Evolutionary conservation across 2,888 invertebrate genomes (phyloP), one percentile per base, ranked within the genome.

Genomic region (Elegia similella): DNA sequence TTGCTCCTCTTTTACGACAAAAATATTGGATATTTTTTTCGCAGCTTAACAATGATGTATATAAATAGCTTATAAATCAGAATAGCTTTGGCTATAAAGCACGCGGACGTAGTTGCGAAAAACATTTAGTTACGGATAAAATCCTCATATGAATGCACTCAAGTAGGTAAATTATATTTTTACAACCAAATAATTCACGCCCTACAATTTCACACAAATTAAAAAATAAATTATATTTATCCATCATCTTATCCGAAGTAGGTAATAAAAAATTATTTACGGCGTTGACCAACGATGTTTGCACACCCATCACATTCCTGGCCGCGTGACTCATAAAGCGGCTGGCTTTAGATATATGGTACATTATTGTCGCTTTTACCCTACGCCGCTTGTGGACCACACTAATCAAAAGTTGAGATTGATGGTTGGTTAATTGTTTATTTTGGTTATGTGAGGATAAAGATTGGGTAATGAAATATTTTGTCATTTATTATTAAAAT

Each of bases 251-350:
- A 16, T 38, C 34, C 7, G 34, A 10, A 30, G 17, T 17, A 12
- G 38, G n/a, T 12, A 10, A 38, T 50, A 50, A 50, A 50, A 50
- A 50, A 50, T 50, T 6, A 50, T 50, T 50, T 50, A 50, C n/a
- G 32, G 34, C 7, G 16, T 15, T 2, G 30, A 48, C 32, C 48
- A 48, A 48, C 48, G 48, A 34, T 50, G 50, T 50, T 50, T 50
- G 50, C 50, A 50, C 50, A 50, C 50, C 50, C 50, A 50, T 50
- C 17, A 38, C n/a, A 50, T 50, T 50, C 50, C 32, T 34, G 50
- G 50, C 16, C 50, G 34, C 6, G 16, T 50, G 50, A 50, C 16
- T 50, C 50, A 50, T 38, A 50, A 50, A 50, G 50, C 12, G 48
- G 13, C 48, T 32, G n/a, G 50, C 50, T 50, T 34, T 50, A 16